Evolutionary conservation across 1,140 invertebrate genomes (phyloP).

Genomic region (Drosophila rhopaloa): DNA sequence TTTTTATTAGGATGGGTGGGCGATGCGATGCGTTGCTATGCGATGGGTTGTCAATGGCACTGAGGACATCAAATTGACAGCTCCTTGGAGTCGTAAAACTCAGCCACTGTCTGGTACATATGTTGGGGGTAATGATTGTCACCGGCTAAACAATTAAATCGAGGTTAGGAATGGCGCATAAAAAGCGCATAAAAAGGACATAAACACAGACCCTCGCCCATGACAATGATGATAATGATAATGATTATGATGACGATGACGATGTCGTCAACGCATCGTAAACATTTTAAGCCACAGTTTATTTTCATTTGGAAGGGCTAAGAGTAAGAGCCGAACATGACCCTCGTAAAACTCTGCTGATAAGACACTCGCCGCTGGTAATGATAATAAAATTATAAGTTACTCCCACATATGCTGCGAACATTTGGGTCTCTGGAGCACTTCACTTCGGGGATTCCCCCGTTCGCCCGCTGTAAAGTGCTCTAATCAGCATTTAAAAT

Average conservation of each 20-base stretch:
- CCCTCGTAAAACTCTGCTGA: constrained; percentile 78
- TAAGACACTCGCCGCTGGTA: constrained; percentile 73
- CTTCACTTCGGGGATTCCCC: constrained; percentile 3
- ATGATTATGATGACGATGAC: constrained; percentile 52
- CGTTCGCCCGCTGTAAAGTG: constrained; percentile 61
- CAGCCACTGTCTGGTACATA: constrained; percentile 58
- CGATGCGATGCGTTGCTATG: neutral
- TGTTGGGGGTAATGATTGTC: constrained; percentile 81
- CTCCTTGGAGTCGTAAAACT: constrained; percentile 79
- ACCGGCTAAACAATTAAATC: constrained; percentile 85
- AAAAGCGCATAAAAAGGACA: constrained; percentile 82
- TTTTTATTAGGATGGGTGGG: constrained; percentile 66
- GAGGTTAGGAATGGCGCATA: constrained; percentile 84
- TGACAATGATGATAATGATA: constrained; percentile 16
- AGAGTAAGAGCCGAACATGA: constrained; percentile 58
- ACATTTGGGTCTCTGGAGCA: constrained; percentile 28
- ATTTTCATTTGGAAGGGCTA: constrained; percentile 81
- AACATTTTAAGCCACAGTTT: constrained; percentile 83
- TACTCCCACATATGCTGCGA: constrained; percentile 55
- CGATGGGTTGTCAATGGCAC: constrained; percentile 64
- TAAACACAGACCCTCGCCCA: constrained; percentile 56
- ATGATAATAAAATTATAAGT: constrained; percentile 85
- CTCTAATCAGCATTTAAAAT: constrained; percentile 82
- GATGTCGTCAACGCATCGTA: constrained; percentile 81
- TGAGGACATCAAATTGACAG: constrained; percentile 79